Evolutionary conservation across 2,888 invertebrate genomes (phyloP), one percentile per base, ranked within the genome.

Genomic region (Pyralis farinalis): DNA sequence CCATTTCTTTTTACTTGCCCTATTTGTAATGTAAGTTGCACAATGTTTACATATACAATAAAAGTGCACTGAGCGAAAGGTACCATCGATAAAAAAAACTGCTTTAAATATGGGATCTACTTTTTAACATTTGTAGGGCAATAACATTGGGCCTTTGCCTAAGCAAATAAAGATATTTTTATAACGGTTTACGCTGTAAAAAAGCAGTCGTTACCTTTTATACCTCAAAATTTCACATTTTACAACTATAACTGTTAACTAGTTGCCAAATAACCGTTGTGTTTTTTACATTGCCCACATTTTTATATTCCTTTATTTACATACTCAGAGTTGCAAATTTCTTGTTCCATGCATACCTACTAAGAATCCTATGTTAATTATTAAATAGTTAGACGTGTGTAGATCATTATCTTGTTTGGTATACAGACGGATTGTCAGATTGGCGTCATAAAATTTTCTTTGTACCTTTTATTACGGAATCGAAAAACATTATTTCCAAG

Each of bases 121-220:
- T 87, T 87, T 86, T 87, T 87, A 86, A 73, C 63, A 66, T 79
- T 78, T 66, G 47, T 71, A 58, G 77, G 59, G 74, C 78, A 74
- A 68, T 65, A 55, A 55, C 65, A 36, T 55, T 47, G 53, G 62
- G 63, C 69, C 63, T 25, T 69, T 68, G 60, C 72, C 64, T 64
- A 67, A 61, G 69, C 71, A 80, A 82, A 80, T 79, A 78, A 75
- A 81, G 81, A 83, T 51, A 84, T 79, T 75, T 78, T 76, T 71
- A 78, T 78, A 67, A 61, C 53, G 58, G 47, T 42, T 43, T 46
- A 44, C 37, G 43, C 49, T 51, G 47, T 58, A 64, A 61, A 64
- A 47, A 34, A 41, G 44, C 41, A 9, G 60, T 68, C 60, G 67
- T 75, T 69, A 68, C 22, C 16, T 16, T 11, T 28, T 20, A 39